A percentile compares a stretch with the other conserved stretches of the same genome.
Evolutionary conservation across 2,888 invertebrate species (phyloP).

Genomic region (Callinectes sapidus): DNA sequence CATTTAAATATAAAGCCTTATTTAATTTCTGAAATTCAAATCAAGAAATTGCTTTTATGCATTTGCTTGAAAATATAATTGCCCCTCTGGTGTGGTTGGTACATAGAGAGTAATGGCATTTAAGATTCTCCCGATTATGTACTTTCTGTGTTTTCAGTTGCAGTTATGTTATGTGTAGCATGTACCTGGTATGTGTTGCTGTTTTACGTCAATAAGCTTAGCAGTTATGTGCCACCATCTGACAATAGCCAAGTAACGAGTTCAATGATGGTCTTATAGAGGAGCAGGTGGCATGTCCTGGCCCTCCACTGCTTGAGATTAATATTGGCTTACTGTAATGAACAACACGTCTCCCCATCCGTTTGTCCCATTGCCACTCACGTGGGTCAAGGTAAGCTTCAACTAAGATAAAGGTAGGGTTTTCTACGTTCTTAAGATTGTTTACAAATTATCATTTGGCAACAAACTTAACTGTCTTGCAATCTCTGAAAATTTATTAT

Average conservation of each 20-base stretch:
- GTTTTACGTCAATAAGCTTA: not conserved
- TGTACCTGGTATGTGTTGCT: not conserved
- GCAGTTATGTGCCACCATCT: not conserved
- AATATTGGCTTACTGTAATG: not conserved
- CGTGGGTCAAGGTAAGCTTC: not conserved
- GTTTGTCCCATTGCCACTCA: not conserved
- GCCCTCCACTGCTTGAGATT: not conserved
- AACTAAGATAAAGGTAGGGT: not conserved
- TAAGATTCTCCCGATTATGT: not conserved
- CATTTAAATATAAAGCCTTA: not conserved
- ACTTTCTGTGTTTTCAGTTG: not conserved
- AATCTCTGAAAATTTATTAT: not conserved
- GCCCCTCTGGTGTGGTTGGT: not conserved
- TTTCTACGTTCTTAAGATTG: not conserved
- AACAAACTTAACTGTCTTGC: constrained; percentile 6
- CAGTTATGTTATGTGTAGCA: not conserved
- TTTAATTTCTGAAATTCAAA: not conserved
- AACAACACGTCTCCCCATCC: not conserved
- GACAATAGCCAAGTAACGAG: not conserved
- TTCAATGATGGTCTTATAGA: not conserved
- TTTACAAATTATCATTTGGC: not conserved
- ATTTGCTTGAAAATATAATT: not conserved
- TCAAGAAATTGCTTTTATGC: not conserved
- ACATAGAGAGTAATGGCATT: not conserved
- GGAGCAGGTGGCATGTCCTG: not conserved